A percentile compares a stretch with the other conserved stretches of the same genome.
phyloP scores from a whole-genome alignment of 2,113 vertebrate species.

The Rhea pennata region DNA sequence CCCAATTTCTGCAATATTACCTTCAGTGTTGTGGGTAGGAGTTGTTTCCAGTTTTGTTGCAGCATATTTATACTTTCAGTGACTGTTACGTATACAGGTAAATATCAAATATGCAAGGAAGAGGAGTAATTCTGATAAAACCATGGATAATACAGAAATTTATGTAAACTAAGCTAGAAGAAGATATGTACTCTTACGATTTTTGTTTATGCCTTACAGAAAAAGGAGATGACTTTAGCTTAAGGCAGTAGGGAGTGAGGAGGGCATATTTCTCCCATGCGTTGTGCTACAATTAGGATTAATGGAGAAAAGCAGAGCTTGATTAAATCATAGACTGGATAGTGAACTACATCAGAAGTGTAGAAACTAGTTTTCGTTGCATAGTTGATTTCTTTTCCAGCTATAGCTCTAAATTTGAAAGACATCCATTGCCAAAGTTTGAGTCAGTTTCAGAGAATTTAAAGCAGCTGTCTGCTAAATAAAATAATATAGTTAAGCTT shows the following conservation, averaged over 20 bases:
- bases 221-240: not conserved
- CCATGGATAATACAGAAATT: not conserved
- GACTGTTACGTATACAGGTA: not conserved
- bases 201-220: not conserved
- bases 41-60: not conserved
- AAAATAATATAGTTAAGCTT: not conserved
- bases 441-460: not conserved
- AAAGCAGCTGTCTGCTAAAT: not conserved
- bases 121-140: not conserved
- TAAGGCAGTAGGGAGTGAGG: not conserved
- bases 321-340: not conserved
- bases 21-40: not conserved
- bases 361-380: not conserved
- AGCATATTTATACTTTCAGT: not conserved
- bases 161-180: not conserved
- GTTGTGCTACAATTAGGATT: not conserved
- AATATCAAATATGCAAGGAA: not conserved
- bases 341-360: not conserved
- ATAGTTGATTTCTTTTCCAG: not conserved
- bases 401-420: not conserved
- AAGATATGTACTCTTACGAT: not conserved
- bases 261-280: fast-evolving
- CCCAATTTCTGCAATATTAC: not conserved
- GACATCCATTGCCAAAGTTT: not conserved
- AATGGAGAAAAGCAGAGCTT: not conserved